phyloP scores from a whole-genome alignment of 1,140 invertebrate species.

The Charaxes varanes region DNA sequence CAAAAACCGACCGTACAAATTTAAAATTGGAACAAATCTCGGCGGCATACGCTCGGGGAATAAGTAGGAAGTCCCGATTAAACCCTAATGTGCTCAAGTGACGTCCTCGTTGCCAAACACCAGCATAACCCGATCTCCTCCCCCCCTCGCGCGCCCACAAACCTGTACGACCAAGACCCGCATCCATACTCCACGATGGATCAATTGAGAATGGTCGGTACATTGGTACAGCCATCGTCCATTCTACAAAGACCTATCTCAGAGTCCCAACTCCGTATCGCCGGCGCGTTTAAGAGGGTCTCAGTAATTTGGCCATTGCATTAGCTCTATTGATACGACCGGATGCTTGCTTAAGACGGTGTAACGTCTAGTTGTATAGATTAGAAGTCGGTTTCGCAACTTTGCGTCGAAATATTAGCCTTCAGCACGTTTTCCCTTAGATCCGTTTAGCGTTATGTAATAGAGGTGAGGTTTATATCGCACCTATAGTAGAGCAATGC shows the following conservation, averaged over 20 bases:
- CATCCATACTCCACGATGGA: constrained; percentile 1
- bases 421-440: constrained; percentile 16
- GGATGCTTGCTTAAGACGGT: constrained; percentile 62
- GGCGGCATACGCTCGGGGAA: constrained; percentile 35
- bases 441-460: constrained; percentile 13
- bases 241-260: constrained; percentile 2
- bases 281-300: constrained; percentile 24
- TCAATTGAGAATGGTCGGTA: constrained; percentile 18
- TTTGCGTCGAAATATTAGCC: constrained; percentile 26
- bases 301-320: constrained; percentile 35
- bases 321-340: constrained; percentile 56
- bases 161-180: constrained; percentile 2
- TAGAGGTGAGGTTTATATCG: constrained; percentile 11
- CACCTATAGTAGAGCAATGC: neutral
- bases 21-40: constrained; percentile 64
- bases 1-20: constrained; percentile 50
- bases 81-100: constrained; percentile 63
- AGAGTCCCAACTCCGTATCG: constrained; percentile 14
- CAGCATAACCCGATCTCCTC: constrained; percentile 27
- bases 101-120: constrained; percentile 43
- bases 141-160: constrained; percentile 25
- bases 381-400: constrained; percentile 38
- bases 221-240: constrained; percentile 9
- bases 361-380: constrained; percentile 32
- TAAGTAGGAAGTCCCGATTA: constrained; percentile 69